A percentile compares a stretch with the other conserved stretches of the same genome.
phyloP scores from a whole-genome alignment of 30 jellyfish, hydroid and myxozoan genomes.

The Catostylus mosaicus region DNA sequence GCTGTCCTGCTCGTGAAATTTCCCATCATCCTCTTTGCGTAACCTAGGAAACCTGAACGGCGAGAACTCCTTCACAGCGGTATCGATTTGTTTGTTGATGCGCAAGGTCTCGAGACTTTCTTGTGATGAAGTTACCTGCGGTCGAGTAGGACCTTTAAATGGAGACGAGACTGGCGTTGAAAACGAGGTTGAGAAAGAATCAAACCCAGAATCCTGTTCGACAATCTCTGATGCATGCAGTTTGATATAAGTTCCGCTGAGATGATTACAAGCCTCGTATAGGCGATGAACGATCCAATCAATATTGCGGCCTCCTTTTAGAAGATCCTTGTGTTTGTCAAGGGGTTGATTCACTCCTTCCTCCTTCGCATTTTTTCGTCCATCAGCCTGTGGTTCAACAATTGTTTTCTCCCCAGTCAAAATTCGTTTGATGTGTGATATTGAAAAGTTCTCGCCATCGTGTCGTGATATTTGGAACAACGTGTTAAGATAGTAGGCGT shows the following conservation, averaged over 20 bases:
- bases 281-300: slow-evolving; percentile 98
- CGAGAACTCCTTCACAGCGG: slow-evolving; percentile 50
- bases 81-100: slow-evolving; percentile 58
- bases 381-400: slow-evolving; percentile 64
- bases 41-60: slow-evolving; percentile 82
- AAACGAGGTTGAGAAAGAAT: slow-evolving; percentile 64
- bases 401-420: slow-evolving; percentile 85
- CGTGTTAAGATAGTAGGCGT: slow-evolving; percentile 93
- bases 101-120: slow-evolving; percentile 86
- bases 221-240: slow-evolving; percentile 76
- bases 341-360: slow-evolving; percentile 51
- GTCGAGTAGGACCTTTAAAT: slow-evolving; percentile 58
- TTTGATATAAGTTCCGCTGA: slow-evolving; percentile 84
- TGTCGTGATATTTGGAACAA: slow-evolving; percentile 94
- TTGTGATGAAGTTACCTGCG: slow-evolving; percentile 85
- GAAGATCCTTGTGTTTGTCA: slow-evolving; percentile 81
- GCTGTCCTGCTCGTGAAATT: slow-evolving; percentile 67
- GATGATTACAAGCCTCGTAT: slow-evolving; percentile 94
- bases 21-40: slow-evolving; percentile 76
- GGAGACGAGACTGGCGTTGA: slow-evolving; percentile 94
- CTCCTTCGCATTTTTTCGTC: slow-evolving; percentile 47
- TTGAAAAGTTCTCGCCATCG: slow-evolving; percentile 95
- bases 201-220: slow-evolving; percentile 97
- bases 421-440: slow-evolving; percentile 89
- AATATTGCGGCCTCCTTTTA: slow-evolving; percentile 89